phyloP scores from a whole-genome alignment of 2,888 invertebrate species.

The Himalopsyche kuldschensis region DNA sequence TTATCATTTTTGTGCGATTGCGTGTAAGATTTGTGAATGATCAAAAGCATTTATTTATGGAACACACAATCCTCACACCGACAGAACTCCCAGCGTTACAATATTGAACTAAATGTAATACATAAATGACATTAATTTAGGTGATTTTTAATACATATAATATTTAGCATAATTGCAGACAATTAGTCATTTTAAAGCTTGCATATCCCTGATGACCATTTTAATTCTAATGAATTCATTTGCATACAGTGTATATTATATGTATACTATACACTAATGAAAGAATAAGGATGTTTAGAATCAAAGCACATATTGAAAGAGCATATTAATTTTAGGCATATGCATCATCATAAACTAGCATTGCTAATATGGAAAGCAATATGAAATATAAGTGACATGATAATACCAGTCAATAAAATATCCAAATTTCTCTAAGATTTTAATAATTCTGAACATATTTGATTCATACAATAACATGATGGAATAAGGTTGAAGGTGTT shows the following conservation, averaged over 20 bases:
- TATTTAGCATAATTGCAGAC: not conserved
- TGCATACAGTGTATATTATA: too few relatives aligned
- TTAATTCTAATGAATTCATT: not conserved
- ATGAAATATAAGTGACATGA: too few relatives aligned
- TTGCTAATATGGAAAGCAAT: too few relatives aligned
- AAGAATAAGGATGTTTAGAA: too few relatives aligned
- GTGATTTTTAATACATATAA: not conserved
- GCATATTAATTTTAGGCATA: too few relatives aligned
- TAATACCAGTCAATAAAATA: too few relatives aligned
- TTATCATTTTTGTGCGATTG: conserved; percentile 2
- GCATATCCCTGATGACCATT: not conserved
- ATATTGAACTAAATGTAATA: not conserved
- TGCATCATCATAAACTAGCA: too few relatives aligned
- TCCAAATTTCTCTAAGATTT: too few relatives aligned
- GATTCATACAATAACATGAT: too few relatives aligned
- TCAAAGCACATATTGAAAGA: too few relatives aligned
- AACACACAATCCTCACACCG: not conserved
- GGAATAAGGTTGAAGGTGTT: too few relatives aligned
- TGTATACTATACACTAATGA: not conserved
- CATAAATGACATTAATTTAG: not conserved
- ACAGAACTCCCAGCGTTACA: not conserved
- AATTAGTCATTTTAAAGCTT: not conserved
- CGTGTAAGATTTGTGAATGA: conserved; percentile 4
- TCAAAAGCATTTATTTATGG: not conserved
- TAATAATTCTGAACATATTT: too few relatives aligned